Conservation (phyloP, 2,113 vertebrate genomes). For the Jacana jacana region DNA sequence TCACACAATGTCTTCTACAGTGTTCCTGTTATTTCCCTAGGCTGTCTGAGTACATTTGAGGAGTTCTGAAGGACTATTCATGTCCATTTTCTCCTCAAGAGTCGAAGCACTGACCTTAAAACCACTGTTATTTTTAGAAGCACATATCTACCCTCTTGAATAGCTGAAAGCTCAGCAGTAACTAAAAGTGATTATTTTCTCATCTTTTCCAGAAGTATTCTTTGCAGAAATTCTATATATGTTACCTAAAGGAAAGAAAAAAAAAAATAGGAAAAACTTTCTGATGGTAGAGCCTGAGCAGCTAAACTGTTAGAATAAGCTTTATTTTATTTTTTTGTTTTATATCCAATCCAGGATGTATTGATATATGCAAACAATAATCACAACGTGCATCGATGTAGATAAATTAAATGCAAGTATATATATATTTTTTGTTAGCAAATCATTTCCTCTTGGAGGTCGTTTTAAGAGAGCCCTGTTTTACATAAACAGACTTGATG, state of each 20-base stretch:
- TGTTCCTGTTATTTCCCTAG: not conserved
- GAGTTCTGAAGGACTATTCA: not conserved
- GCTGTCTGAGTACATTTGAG: not conserved
- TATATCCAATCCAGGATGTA: not conserved
- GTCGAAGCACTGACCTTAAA: not conserved
- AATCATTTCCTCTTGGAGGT: slow-evolving; percentile 69
- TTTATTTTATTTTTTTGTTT: not conserved
- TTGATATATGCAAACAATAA: not conserved
- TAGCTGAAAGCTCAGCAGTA: slow-evolving; percentile 4
- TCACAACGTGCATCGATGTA: not conserved
- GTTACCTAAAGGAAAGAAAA: not conserved
- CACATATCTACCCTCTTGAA: not conserved
- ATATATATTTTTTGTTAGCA: slow-evolving; percentile 45
- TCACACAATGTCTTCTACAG: not conserved
- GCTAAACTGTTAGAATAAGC: not conserved
- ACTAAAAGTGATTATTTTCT: not conserved
- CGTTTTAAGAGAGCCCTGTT: slow-evolving; percentile 58
- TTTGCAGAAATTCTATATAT: not conserved
- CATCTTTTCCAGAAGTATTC: not conserved
- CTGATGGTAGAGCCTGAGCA: not conserved
- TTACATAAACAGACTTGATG: slow-evolving; percentile 65
- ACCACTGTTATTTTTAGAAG: not conserved
- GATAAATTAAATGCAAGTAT: slow-evolving; percentile 35
- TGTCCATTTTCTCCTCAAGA: slow-evolving; percentile 5
- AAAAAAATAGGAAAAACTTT: not conserved